These are phyloP conservation scores for Mechanitis mazaeus DNA, from an alignment of 2,888 invertebrate genomes.

Conservation along the genomic window DNA sequence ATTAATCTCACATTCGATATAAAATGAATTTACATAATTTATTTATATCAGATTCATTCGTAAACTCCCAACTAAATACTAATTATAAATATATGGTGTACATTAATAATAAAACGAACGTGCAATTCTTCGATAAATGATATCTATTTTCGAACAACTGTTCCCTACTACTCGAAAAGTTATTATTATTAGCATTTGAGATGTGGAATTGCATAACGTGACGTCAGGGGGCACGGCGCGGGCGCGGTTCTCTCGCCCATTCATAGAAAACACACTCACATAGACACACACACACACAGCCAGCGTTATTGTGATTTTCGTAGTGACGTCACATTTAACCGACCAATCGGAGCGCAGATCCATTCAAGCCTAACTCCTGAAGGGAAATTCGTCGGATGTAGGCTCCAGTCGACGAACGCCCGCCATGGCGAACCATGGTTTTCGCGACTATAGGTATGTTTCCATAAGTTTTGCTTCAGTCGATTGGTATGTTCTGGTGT, in stretches of 20 bases:
- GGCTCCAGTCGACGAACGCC: slow-evolving; percentile 65
- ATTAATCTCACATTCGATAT: too few species aligned
- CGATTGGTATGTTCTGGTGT: slow-evolving; percentile 21
- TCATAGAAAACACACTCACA: slow-evolving; percentile 57
- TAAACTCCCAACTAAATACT: too few species aligned
- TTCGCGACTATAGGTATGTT: slow-evolving; percentile 22
- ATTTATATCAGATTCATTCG: too few species aligned
- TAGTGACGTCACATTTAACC: slow-evolving; percentile 81
- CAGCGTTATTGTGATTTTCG: slow-evolving; percentile 79
- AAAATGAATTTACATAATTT: too few species aligned
- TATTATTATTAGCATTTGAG: slow-evolving; percentile 53
- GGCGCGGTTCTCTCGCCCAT: slow-evolving; percentile 63
- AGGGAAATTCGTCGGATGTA: slow-evolving; percentile 73
- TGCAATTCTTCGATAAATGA: too few species aligned
- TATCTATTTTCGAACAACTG: too few species aligned
- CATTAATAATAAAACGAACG: too few species aligned
- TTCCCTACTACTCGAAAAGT: slow-evolving; percentile 33
- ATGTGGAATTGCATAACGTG: slow-evolving; percentile 64
- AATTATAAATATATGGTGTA: too few species aligned
- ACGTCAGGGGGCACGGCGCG: slow-evolving; percentile 69
- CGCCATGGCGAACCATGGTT: slow-evolving; percentile 37
- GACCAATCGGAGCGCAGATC: slow-evolving; percentile 79
- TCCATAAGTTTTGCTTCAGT: background rate
- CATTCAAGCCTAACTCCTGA: slow-evolving; percentile 82
- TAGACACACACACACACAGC: slow-evolving; percentile 44